phyloP scores from a whole-genome alignment of 2,113 vertebrate species.

The Hepsetus odoe region DNA sequence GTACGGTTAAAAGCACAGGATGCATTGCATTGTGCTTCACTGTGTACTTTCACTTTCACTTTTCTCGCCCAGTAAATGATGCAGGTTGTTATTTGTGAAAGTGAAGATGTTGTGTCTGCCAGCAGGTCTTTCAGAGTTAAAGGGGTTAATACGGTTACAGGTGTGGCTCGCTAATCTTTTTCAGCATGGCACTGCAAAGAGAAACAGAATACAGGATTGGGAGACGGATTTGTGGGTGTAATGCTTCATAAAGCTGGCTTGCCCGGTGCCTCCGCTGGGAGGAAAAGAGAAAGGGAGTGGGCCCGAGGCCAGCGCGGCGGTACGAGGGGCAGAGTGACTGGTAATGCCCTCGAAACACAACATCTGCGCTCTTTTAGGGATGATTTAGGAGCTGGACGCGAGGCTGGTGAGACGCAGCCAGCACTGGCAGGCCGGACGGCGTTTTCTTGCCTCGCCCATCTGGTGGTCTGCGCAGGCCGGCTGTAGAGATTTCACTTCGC shows the following conservation, averaged over 20 bases:
- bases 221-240: slow-evolving; percentile 35
- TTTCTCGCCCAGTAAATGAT: neutral
- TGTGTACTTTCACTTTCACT: too few relatives aligned
- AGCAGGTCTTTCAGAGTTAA: neutral
- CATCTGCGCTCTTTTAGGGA: slow-evolving; percentile 44
- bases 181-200: slow-evolving; percentile 7
- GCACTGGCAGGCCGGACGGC: slow-evolving; percentile 24
- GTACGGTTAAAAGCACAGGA: too few relatives aligned
- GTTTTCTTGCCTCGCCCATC: slow-evolving; percentile 33
- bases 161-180: slow-evolving; percentile 39
- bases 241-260: slow-evolving; percentile 25
- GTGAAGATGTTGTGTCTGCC: neutral
- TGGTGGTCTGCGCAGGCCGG: slow-evolving; percentile 33
- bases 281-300: neutral
- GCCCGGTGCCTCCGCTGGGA: neutral
- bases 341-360: slow-evolving; percentile 44
- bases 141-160: neutral
- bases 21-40: too few relatives aligned
- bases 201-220: slow-evolving; percentile 13
- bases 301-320: neutral
- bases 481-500: slow-evolving; percentile 3
- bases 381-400: slow-evolving; percentile 18
- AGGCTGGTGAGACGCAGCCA: neutral
- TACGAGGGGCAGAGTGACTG: slow-evolving; percentile 5
- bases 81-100: neutral